phyloP scores from a whole-genome alignment of 2,888 invertebrate species.

The Volucella bombylans region DNA sequence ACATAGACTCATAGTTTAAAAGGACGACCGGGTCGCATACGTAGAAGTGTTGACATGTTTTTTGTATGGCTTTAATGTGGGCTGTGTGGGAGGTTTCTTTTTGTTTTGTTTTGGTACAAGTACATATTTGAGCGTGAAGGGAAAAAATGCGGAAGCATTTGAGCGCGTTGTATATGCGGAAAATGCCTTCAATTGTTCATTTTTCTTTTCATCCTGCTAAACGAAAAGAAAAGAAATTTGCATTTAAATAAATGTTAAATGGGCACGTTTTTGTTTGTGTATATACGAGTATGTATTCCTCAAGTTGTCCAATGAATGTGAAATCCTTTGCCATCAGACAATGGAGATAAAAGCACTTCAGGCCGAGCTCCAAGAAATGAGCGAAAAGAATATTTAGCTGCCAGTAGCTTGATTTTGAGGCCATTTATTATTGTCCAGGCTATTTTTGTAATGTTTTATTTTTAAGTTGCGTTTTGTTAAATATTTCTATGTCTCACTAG shows the following conservation, averaged over 20 bases:
- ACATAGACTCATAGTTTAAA: constrained; percentile 68
- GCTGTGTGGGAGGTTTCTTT: constrained; percentile 37
- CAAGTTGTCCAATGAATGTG: no score
- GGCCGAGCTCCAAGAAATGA: no score
- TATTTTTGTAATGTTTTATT: no score
- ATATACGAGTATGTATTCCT: no score
- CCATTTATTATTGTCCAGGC: no score
- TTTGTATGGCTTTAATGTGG: constrained; percentile 57
- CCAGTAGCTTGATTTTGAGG: no score
- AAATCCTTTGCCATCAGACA: no score
- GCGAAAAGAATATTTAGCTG: no score
- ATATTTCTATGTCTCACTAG: no score
- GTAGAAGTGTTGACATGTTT: constrained; percentile 21
- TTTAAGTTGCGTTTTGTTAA: no score
- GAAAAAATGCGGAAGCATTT: constrained; percentile 51
- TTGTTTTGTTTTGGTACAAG: constrained; percentile 21
- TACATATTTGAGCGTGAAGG: constrained; percentile 22
- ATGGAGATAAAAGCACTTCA: no score
- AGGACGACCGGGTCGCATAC: constrained; percentile 32
- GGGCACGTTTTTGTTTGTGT: not conserved
- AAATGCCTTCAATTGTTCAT: constrained; percentile 53
- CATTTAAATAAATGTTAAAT: constrained; percentile 16
- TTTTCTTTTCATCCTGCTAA: not conserved
- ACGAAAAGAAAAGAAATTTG: constrained; percentile 6
- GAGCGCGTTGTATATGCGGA: constrained; percentile 1